phyloP scores from a whole-genome alignment of 2,113 vertebrate genomes.

The Sinocyclocheilus maitianheensis region DNA sequence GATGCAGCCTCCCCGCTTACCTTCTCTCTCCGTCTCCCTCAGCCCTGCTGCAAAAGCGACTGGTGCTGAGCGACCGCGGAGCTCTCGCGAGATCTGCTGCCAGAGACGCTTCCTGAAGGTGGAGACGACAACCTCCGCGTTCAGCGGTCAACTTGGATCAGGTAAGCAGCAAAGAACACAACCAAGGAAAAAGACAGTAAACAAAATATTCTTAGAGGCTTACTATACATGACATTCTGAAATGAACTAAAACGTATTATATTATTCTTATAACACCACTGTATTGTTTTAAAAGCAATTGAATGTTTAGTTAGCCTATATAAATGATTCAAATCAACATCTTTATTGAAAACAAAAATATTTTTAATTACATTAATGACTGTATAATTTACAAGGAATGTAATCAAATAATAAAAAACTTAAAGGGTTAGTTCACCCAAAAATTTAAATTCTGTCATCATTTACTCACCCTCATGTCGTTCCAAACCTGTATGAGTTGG shows the following conservation, averaged over 20 bases:
- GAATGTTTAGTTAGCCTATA: background rate
- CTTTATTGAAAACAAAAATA: background rate
- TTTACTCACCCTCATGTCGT: too few species aligned
- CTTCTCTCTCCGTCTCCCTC: slow-evolving; percentile 88
- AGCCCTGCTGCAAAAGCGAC: slow-evolving; percentile 67
- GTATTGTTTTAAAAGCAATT: background rate
- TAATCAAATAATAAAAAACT: too few species aligned
- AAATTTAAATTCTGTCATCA: too few species aligned
- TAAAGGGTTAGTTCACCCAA: too few species aligned
- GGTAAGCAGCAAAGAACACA: background rate
- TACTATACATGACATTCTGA: background rate
- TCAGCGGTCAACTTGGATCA: background rate
- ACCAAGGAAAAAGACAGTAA: background rate
- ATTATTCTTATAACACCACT: background rate
- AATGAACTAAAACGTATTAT: background rate
- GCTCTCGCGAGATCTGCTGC: slow-evolving; percentile 87
- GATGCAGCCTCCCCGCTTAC: slow-evolving; percentile 85
- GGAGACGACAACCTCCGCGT: background rate
- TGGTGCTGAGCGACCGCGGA: slow-evolving; percentile 72
- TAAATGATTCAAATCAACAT: background rate
- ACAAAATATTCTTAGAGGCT: background rate
- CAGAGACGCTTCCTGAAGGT: background rate
- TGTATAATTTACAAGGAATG: too few species aligned
- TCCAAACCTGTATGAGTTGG: too few species aligned
- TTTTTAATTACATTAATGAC: background rate